phyloP scores from a whole-genome alignment of 2,888 invertebrate genomes.

The Xanthia icteritia region DNA sequence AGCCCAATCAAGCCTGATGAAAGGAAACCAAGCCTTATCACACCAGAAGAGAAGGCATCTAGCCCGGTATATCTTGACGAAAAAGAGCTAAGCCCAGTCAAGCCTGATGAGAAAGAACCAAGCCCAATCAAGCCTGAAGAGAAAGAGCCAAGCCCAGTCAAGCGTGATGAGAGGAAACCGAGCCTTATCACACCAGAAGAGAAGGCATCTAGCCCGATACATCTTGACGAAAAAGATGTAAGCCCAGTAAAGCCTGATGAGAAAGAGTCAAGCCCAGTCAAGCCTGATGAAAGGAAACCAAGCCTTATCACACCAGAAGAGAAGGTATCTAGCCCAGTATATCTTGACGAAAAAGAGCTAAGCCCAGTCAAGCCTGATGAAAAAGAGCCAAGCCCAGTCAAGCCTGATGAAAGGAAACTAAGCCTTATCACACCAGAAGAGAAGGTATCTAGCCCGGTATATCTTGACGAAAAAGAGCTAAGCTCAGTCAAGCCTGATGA shows the following conservation, averaged over 20 bases:
- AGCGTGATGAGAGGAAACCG: background rate
- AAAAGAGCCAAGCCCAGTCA: too few relatives aligned
- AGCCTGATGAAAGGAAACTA: too few relatives aligned
- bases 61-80: background rate
- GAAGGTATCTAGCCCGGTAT: too few relatives aligned
- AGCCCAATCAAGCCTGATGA: background rate
- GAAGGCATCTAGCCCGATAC: too few relatives aligned
- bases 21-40: background rate
- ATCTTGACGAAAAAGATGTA: background rate
- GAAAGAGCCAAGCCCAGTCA: background rate
- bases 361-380: background rate
- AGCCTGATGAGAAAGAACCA: background rate
- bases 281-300: background rate
- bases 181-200: background rate
- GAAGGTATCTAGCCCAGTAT: accelerated
- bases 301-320: background rate
- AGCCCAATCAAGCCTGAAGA: background rate
- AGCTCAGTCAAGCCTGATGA: background rate
- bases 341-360: background rate
- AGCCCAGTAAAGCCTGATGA: background rate
- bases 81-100: background rate
- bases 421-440: too few relatives aligned
- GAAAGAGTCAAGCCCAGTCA: accelerated
- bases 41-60: background rate
- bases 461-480: background rate